Evolutionary conservation across 2,797 vertebrate species (phyloP).

Genomic region (Naso thynnoides): DNA sequence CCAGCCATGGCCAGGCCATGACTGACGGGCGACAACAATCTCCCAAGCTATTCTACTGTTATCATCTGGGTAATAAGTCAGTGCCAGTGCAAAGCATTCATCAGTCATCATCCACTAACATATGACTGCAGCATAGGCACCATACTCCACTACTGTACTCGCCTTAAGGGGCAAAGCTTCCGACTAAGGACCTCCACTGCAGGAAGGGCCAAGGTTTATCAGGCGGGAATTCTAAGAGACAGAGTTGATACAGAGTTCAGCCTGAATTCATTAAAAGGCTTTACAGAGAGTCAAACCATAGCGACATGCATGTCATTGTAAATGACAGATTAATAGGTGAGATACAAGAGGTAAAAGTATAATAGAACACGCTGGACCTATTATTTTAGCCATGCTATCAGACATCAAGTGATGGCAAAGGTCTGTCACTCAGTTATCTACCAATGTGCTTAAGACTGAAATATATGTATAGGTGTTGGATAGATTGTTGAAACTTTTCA

Average conservation of each 20-base stretch:
- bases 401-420: background rate
- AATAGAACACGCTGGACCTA: background rate
- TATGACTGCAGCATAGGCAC: conserved; percentile 43
- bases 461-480: background rate
- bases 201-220: conserved; percentile 66
- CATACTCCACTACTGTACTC: conserved; percentile 31
- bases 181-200: conserved; percentile 30
- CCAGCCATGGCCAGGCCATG: conserved; percentile 27
- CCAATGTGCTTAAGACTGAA: background rate
- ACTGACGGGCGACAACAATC: conserved; percentile 52
- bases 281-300: background rate
- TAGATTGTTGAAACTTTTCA: background rate
- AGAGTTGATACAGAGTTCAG: conserved; percentile 60
- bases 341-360: conserved; percentile 6
- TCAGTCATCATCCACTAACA: conserved; percentile 55
- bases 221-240: conserved; percentile 24
- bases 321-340: conserved; percentile 22
- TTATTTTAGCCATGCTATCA: background rate
- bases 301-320: background rate
- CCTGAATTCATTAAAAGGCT: conserved; percentile 28
- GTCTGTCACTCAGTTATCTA: background rate
- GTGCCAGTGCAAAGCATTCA: conserved; percentile 36
- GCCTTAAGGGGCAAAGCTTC: conserved; percentile 36
- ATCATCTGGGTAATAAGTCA: conserved; percentile 56
- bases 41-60: conserved; percentile 45